phyloP scores from a whole-genome alignment of 2,113 vertebrate genomes.

The Pseudonaja textilis region DNA sequence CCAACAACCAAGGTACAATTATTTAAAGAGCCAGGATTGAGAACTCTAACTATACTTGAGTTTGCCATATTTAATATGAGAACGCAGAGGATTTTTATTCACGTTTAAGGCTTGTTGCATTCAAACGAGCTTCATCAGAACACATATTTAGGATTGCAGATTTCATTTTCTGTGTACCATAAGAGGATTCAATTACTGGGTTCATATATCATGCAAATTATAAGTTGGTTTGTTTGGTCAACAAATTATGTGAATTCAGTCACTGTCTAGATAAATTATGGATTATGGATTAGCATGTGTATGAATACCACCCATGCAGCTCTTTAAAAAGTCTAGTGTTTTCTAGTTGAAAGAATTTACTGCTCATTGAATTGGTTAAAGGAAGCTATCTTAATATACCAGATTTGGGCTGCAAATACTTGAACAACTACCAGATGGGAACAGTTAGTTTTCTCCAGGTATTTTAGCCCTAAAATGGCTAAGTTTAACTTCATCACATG shows the following conservation, averaged over 20 bases:
- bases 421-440: background rate
- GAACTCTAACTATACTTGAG: background rate
- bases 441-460: background rate
- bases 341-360: background rate
- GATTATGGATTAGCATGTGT: background rate
- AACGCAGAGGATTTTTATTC: background rate
- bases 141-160: background rate
- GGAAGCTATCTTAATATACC: background rate
- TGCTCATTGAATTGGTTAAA: background rate
- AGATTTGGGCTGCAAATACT: background rate
- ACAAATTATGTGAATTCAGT: background rate
- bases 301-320: background rate
- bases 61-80: background rate
- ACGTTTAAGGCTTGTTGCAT: background rate
- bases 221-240: background rate
- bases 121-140: background rate
- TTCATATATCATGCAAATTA: background rate
- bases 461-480: background rate
- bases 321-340: background rate
- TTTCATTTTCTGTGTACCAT: background rate
- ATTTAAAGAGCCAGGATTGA: background rate
- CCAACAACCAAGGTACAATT: background rate
- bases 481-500: background rate
- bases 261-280: background rate
- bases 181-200: background rate